phyloP scores from a whole-genome alignment of 1,140 invertebrate species.

The Ostrea edulis region DNA sequence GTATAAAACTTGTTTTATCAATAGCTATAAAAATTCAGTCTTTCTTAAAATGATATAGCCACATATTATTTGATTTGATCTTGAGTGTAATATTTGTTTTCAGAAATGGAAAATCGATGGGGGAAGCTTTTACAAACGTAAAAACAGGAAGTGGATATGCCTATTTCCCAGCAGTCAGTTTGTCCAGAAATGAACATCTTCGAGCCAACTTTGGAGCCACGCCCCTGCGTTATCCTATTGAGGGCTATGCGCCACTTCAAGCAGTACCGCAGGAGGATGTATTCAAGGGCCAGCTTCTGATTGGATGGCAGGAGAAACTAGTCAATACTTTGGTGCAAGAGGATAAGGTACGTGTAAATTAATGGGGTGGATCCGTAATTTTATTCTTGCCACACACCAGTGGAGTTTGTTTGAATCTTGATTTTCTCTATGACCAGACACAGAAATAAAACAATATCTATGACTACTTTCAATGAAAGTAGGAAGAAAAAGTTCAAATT shows the following conservation, averaged over 20 bases:
- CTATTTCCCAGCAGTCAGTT: conserved; percentile 88
- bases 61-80: too few relatives aligned
- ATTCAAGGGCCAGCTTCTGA: conserved; percentile 81
- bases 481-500: too few relatives aligned
- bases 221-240: conserved; percentile 84
- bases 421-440: too few relatives aligned
- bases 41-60: too few relatives aligned
- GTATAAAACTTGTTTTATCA: too few relatives aligned
- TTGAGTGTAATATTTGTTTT: conserved; percentile 51
- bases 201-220: conserved; percentile 89
- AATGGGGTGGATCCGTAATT: not conserved
- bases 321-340: conserved; percentile 78
- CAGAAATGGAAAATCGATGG: conserved; percentile 88
- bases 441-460: too few relatives aligned
- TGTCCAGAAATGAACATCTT: conserved; percentile 87
- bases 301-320: conserved; percentile 83
- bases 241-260: conserved; percentile 86
- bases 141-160: conserved; percentile 86
- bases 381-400: too few relatives aligned
- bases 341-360: conserved; percentile 62
- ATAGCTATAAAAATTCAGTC: too few relatives aligned
- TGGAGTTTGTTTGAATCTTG: too few relatives aligned
- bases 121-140: conserved; percentile 87
- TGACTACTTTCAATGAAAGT: too few relatives aligned
- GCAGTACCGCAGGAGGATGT: conserved; percentile 82